Percentiles rank a stretch among this genome's conserved stretches.
phyloP scores from a whole-genome alignment of 2,113 vertebrate genomes.

The Chaenogobius annularis region DNA sequence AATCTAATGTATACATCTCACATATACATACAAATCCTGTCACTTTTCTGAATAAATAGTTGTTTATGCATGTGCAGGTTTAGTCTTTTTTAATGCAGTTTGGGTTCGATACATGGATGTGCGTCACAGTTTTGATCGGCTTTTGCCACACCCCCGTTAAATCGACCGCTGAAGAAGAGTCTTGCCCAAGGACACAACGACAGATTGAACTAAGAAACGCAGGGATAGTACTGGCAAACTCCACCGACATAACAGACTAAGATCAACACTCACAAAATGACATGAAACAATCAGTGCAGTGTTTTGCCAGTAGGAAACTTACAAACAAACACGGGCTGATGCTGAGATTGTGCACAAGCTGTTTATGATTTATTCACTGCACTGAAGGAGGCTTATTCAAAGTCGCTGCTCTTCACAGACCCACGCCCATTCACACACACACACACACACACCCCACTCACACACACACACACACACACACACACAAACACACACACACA shows the following conservation, averaged over 20 bases:
- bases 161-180: not conserved
- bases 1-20: too few species aligned
- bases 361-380: slow-evolving; percentile 85
- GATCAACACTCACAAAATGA: not conserved
- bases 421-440: slow-evolving; percentile 19
- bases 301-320: not conserved
- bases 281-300: not conserved
- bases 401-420: slow-evolving; percentile 48
- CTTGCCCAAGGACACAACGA: not conserved
- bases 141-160: too few species aligned
- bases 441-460: slow-evolving; percentile 11
- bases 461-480: too few species aligned
- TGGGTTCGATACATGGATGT: too few species aligned
- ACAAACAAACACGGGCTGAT: slow-evolving; percentile 25
- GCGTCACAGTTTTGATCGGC: too few species aligned
- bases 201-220: not conserved
- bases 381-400: slow-evolving; percentile 66
- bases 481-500: too few species aligned
- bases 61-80: too few species aligned
- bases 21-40: too few species aligned
- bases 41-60: too few species aligned
- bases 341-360: slow-evolving; percentile 52
- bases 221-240: not conserved
- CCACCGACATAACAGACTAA: not conserved
- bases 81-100: too few species aligned